Evolutionary conservation across 1,140 invertebrate genomes (phyloP).

Genomic region (Pogonomyrmex barbatus): DNA sequence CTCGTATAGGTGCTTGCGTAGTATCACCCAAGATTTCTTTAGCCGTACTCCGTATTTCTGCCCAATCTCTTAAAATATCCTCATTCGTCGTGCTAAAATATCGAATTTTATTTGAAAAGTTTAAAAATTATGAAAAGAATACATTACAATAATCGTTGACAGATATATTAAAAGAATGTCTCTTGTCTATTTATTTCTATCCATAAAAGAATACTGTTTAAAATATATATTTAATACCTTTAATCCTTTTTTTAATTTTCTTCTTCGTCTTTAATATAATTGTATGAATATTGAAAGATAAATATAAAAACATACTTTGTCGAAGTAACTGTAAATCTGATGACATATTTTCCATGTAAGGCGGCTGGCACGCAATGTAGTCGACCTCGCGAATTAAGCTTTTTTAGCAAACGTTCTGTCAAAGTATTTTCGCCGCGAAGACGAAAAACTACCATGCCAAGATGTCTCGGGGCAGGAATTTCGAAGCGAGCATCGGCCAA

Average conservation of each 20-base stretch:
- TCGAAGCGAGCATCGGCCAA: slow-evolving; percentile 94
- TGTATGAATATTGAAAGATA: slow-evolving; percentile 17
- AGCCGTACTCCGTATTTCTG: slow-evolving; percentile 93
- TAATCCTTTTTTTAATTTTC: background rate
- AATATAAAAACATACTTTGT: slow-evolving; percentile 85
- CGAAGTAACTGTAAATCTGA: slow-evolving; percentile 96
- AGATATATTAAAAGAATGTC: background rate
- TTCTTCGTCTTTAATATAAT: background rate
- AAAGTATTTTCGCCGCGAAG: slow-evolving; percentile 94
- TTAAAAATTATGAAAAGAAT: slow-evolving; percentile 3
- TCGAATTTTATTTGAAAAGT: background rate
- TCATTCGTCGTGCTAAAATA: slow-evolving; percentile 91
- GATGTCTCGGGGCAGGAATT: slow-evolving; percentile 94
- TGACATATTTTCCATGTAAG: slow-evolving; percentile 96
- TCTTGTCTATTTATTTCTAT: background rate
- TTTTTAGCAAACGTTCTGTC: slow-evolving; percentile 94
- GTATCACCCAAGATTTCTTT: slow-evolving; percentile 89
- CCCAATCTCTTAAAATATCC: slow-evolving; percentile 96
- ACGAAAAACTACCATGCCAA: slow-evolving; percentile 97
- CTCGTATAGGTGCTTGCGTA: slow-evolving; percentile 85
- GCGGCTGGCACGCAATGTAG: slow-evolving; percentile 98
- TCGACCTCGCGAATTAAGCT: slow-evolving; percentile 93
- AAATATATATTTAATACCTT: no score
- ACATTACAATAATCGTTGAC: background rate
- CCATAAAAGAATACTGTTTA: background rate